These are phyloP conservation scores for Pyrrhura leucotis DNA, from an alignment of 2,797 vertebrate genomes.

Conservation along the genomic window DNA sequence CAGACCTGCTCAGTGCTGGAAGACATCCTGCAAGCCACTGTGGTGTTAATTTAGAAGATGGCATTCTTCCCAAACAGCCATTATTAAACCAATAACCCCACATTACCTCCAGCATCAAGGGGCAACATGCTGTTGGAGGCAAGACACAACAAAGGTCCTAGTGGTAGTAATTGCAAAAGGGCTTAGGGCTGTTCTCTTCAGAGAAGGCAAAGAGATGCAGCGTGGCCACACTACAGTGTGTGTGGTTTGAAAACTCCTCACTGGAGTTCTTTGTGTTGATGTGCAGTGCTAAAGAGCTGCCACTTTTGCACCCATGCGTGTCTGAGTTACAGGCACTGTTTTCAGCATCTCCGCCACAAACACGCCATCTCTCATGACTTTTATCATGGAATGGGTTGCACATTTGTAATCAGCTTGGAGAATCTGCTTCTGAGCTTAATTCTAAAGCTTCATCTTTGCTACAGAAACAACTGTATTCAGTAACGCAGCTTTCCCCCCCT, in stretches of 20 bases:
- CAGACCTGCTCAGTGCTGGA: slow-evolving; percentile 49
- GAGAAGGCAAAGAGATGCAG: neutral
- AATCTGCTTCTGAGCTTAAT: slow-evolving; percentile 48
- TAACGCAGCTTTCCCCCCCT: neutral
- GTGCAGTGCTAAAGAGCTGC: neutral
- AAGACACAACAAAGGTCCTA: slow-evolving; percentile 58
- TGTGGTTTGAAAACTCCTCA: slow-evolving; percentile 21
- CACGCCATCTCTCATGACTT: neutral
- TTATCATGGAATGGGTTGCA: neutral
- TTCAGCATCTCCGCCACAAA: slow-evolving; percentile 10
- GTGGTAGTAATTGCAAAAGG: neutral
- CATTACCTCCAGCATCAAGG: slow-evolving; percentile 39
- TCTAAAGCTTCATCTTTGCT: slow-evolving; percentile 7
- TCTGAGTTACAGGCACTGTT: neutral
- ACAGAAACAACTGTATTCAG: neutral
- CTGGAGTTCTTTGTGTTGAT: neutral
- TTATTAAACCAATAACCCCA: slow-evolving; percentile 49
- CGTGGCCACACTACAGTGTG: neutral
- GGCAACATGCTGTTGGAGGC: slow-evolving; percentile 29
- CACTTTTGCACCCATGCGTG: slow-evolving; percentile 33
- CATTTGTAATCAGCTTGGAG: slow-evolving; percentile 7
- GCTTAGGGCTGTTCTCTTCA: slow-evolving; percentile 45
- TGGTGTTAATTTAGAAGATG: slow-evolving; percentile 51
- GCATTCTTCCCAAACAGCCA: slow-evolving; percentile 55
- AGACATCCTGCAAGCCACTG: slow-evolving; percentile 2